Evolutionary conservation across 2,113 vertebrate species (phyloP), one percentile per base, ranked within the genome.

Genomic region (Ia io): DNA sequence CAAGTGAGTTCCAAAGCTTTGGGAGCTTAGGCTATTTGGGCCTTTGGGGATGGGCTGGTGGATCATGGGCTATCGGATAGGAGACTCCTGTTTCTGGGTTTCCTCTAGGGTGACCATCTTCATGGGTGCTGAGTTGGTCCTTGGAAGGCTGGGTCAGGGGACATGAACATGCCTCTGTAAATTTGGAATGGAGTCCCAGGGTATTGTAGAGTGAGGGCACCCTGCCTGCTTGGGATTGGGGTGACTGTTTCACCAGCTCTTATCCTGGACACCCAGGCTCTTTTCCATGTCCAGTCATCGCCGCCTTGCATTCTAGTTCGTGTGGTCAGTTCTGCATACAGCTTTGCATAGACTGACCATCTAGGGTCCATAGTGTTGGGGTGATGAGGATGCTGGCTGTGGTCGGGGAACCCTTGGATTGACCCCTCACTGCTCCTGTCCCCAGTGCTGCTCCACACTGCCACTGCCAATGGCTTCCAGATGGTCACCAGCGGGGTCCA

Each of bases 401-500:
- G 59, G 42, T 13, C 5, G 1, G 2, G 51, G 84, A 14, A 6
- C 12, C 7, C 6, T 47, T 6, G 1, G 18, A 40, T 73, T 91
- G 69, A 94, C 56, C 8, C 1, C 0, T 9, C 23, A 32, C 22
- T 65, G 35, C 3, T 23, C 28, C 17, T 10, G 25, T 93, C 37
- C 85, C 2, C 88, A 99, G 99, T 99, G 89, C 98, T 99, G 89
- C 98, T 99, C 67, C 99, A 99, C 96, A 99, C 99, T 0, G 99
- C 99, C 85, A 99, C 99, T 3, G 99, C 99, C 91, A 99, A 99
- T 0, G 99, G 99, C 93, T 99, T 99, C 97, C 99, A 99, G 98
- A 99, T 99, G 99, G 99, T 99, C 90, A 99, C 99, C 85, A 99
- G 99, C 0, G 99, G 99, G 76, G 98, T 99, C 83, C 99, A 99